Evolutionary conservation across 1,140 invertebrate species (phyloP).

Genomic region (Conus betulinus): DNA sequence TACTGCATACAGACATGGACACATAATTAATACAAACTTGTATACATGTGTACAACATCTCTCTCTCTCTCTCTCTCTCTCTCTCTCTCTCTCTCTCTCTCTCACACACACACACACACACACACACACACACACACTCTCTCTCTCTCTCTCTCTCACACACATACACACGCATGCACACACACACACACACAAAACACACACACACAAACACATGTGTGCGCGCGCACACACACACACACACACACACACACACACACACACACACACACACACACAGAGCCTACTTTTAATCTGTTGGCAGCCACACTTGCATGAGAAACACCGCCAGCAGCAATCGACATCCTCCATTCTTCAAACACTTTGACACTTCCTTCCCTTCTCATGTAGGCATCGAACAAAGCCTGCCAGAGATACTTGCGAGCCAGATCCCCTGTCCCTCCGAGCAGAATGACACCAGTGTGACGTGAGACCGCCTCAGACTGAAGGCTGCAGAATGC

Average conservation of each 20-base stretch:
- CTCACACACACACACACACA: background rate
- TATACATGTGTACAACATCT: too few species aligned
- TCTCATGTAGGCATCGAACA: constrained; percentile 60
- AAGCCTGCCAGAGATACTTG: constrained; percentile 70
- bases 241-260: background rate
- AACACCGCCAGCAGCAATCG: constrained; percentile 59
- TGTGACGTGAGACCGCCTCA: constrained; percentile 40
- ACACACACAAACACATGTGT: background rate
- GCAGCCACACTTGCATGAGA: constrained; percentile 46
- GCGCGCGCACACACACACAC: background rate
- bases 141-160: background rate
- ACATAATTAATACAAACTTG: too few species aligned
- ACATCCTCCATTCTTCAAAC: constrained; percentile 55
- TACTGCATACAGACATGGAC: too few species aligned
- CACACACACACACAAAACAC: background rate
- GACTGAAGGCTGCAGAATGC: background rate
- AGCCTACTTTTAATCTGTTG: constrained; percentile 45
- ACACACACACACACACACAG: background rate
- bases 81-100: too few species aligned
- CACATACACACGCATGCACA: background rate
- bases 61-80: too few species aligned
- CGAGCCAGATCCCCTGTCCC: constrained; percentile 68
- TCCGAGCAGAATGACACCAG: constrained; percentile 62
- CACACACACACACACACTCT: background rate
- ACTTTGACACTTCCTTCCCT: background rate